These are phyloP conservation scores for Takifugu rubripes DNA, from an alignment of 2,797 vertebrate species.

Conservation along the genomic window DNA sequence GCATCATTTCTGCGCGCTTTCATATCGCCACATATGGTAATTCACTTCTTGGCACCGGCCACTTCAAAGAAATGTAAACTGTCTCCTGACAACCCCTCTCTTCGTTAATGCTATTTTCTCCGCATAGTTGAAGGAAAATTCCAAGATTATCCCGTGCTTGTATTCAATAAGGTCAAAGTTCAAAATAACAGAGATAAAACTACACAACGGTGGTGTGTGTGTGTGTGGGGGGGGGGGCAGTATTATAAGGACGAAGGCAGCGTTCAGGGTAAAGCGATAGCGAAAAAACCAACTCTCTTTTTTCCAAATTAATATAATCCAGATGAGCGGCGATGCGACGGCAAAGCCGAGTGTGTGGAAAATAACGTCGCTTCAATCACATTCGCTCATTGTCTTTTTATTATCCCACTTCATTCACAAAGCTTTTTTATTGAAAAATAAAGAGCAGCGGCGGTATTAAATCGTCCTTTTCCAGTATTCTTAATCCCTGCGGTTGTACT, in stretches of 20 bases:
- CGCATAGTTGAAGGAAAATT: conserved; percentile 16
- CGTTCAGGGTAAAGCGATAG: background rate
- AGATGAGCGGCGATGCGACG: conserved; percentile 14
- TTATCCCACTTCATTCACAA: background rate
- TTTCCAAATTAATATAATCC: conserved; percentile 40
- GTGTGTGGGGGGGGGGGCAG: too few relatives aligned
- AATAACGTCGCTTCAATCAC: background rate
- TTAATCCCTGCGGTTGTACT: background rate
- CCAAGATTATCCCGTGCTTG: conserved; percentile 24
- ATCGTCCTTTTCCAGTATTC: background rate
- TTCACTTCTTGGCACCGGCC: conserved; percentile 51
- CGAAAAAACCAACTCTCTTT: conserved; percentile 19
- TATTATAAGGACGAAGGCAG: too few relatives aligned
- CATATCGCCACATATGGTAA: conserved; percentile 67
- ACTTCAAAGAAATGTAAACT: conserved; percentile 63
- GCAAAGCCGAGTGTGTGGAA: conserved; percentile 5
- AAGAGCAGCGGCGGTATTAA: background rate
- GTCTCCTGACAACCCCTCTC: conserved; percentile 36
- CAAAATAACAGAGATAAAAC: background rate
- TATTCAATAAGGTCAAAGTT: conserved; percentile 27
- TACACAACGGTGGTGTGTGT: background rate
- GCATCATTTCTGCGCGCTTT: conserved; percentile 49
- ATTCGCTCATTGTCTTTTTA: background rate
- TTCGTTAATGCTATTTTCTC: conserved; percentile 40
- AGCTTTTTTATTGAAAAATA: too few relatives aligned